Conservation (phyloP, 2,888 invertebrate genomes). For the Philereme transversata region DNA sequence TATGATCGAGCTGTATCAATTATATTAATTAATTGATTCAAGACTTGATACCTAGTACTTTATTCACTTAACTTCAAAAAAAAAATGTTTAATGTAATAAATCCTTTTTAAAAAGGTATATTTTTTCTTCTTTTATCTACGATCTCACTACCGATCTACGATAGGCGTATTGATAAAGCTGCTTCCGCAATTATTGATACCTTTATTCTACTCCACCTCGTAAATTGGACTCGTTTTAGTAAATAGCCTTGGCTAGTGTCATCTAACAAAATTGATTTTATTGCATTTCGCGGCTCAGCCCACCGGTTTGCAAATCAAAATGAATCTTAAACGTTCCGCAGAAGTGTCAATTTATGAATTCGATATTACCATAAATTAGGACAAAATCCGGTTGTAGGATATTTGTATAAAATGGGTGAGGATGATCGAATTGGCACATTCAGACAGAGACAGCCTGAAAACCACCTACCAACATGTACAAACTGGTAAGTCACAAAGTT, state of each 20-base stretch:
- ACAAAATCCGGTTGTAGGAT: conserved; percentile 41
- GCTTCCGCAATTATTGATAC: conserved; percentile 25
- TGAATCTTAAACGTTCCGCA: conserved; percentile 39
- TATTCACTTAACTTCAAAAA: no score
- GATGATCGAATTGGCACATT: conserved; percentile 39
- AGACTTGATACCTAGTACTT: no score
- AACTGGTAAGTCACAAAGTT: conserved; percentile 39
- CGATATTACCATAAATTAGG: conserved; percentile 27
- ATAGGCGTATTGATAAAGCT: conserved; percentile 4
- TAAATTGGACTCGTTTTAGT: conserved; percentile 40
- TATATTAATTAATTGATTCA: no score
- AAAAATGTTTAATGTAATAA: not conserved
- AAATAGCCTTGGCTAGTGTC: conserved; percentile 40
- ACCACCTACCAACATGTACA: conserved; percentile 42
- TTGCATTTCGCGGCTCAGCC: conserved; percentile 41
- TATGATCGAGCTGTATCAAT: no score
- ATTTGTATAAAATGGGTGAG: conserved; percentile 43
- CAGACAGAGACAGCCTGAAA: conserved; percentile 42
- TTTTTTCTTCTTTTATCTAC: conserved; percentile 2
- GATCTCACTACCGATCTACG: conserved; percentile 18
- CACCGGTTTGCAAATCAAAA: conserved; percentile 33
- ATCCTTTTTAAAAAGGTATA: not conserved
- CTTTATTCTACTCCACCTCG: conserved; percentile 30
- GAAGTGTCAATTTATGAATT: conserved; percentile 37
- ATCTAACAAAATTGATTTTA: conserved; percentile 42